Percentiles rank a stretch among this genome's conserved stretches.
phyloP scores from a whole-genome alignment of 2,888 invertebrate species.

The Oscheius onirici region DNA sequence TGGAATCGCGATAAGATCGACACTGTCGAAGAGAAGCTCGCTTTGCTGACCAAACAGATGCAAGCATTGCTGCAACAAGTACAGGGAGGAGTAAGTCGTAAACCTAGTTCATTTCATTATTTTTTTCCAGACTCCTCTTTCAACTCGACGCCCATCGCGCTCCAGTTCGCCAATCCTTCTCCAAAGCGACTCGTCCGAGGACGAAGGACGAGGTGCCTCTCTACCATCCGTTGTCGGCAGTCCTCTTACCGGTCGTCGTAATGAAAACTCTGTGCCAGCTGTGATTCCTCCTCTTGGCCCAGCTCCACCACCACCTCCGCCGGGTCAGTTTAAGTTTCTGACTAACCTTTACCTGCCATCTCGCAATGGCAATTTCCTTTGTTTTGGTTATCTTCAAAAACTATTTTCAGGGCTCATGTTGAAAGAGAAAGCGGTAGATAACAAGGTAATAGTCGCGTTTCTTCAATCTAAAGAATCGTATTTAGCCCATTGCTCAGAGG shows the following conservation, averaged over 20 bases:
- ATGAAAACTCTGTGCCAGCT: not conserved
- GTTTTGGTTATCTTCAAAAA: too few species aligned
- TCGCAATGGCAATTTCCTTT: too few species aligned
- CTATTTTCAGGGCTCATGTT: too few species aligned
- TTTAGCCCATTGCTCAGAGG: not conserved
- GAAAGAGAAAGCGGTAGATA: slow-evolving; percentile 11
- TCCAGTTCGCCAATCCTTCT: not conserved
- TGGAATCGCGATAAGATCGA: slow-evolving; percentile 7
- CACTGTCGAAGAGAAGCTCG: slow-evolving; percentile 13
- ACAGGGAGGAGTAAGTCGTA: not conserved
- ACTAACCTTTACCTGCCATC: too few species aligned
- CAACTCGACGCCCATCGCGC: not conserved
- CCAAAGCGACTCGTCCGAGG: slow-evolving; percentile 8
- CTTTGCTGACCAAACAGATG: slow-evolving; percentile 18
- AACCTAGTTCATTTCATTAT: not conserved
- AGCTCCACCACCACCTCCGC: slow-evolving; percentile 17
- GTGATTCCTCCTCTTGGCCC: slow-evolving; percentile 6
- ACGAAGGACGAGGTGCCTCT: slow-evolving; percentile 21
- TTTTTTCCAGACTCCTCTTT: not conserved
- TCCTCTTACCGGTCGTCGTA: not conserved
- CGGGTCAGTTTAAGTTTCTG: not conserved
- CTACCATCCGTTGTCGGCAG: not conserved
- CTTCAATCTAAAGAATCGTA: too few species aligned
- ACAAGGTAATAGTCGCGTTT: not conserved
- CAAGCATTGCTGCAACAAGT: slow-evolving; percentile 4